Evolutionary conservation across 2,113 vertebrate species (phyloP).

Genomic region (Dolichotis patagonum): DNA sequence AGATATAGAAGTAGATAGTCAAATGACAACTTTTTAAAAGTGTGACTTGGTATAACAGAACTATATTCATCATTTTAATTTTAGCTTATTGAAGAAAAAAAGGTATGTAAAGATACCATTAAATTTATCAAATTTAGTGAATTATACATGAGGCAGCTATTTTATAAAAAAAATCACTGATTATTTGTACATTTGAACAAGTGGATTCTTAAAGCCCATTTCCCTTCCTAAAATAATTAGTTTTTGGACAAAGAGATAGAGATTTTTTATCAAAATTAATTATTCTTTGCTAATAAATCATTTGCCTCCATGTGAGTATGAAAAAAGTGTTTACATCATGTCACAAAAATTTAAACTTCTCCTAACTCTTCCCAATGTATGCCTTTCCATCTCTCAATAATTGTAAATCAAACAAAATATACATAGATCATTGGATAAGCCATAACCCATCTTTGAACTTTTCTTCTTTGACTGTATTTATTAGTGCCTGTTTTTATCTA

Average conservation of each 20-base stretch:
- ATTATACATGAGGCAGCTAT: not conserved
- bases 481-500: not conserved
- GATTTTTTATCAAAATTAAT: not conserved
- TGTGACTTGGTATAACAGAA: not conserved
- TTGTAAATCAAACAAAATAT: not conserved
- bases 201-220: not conserved
- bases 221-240: not conserved
- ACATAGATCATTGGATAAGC: not conserved
- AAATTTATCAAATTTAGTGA: not conserved
- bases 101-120: not conserved
- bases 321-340: not conserved
- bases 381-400: not conserved
- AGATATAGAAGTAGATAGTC: not conserved
- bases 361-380: not conserved
- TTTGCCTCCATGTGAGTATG: not conserved
- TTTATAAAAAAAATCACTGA: constrained; percentile 19
- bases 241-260: not conserved
- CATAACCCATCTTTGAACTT: not conserved
- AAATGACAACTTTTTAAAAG: not conserved
- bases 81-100: constrained; percentile 24
- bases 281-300: not conserved
- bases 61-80: not conserved
- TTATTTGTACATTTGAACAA: not conserved
- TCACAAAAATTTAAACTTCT: not conserved
- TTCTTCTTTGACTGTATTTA: not conserved